Evolutionary conservation across 2,888 invertebrate genomes (phyloP), one percentile per base, ranked within the genome.

Genomic region (Mechanitis mazaeus): DNA sequence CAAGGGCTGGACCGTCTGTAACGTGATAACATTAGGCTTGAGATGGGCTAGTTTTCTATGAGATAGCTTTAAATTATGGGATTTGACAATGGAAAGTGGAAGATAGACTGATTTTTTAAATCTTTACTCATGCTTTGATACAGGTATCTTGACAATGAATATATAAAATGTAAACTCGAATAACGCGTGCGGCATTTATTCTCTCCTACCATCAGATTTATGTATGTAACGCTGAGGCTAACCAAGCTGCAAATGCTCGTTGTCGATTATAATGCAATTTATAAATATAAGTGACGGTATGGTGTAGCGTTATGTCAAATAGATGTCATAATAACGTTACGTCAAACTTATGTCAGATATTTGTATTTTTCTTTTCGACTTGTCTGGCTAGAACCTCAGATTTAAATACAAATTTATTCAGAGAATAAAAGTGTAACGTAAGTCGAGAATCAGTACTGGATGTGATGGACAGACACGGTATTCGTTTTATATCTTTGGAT

Each of bases 61-160:
- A 79, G 79, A 82, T 79, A 87, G 87, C 85, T 87, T 87, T 87
- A 87, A 87, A 81, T 78, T 78, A 76, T 80, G 81, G 83, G 80
- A 80, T 80, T 83, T 83, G 82, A 80, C 80, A 80, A 79, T 64
- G 76, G 73, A 76, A 79, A 74, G 77, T 76, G 77, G 80, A 84
- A 78, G 79, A 84, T 83, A 86, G 88, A 89, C 88, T 89, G 87
- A 88, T 81, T 82, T 84, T 85, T 77, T 78, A 77, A 80, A 81
- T 78, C 77, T 84, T 82, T 83, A 85, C 84, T 84, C 81, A 76
- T 85, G 81, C 83, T 81, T 81, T 79, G 83, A 82, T 87, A 86
- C 87, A 87, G 87, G 84, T 86, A 80, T 77, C 79, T 77, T 78
- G 85, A 84, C 82, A 81, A 77, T 78, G 77, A 76, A 78, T 75